Percentiles rank a stretch among this genome's conserved stretches.
phyloP scores from a whole-genome alignment of 1,140 invertebrate species.

The Homarus americanus region DNA sequence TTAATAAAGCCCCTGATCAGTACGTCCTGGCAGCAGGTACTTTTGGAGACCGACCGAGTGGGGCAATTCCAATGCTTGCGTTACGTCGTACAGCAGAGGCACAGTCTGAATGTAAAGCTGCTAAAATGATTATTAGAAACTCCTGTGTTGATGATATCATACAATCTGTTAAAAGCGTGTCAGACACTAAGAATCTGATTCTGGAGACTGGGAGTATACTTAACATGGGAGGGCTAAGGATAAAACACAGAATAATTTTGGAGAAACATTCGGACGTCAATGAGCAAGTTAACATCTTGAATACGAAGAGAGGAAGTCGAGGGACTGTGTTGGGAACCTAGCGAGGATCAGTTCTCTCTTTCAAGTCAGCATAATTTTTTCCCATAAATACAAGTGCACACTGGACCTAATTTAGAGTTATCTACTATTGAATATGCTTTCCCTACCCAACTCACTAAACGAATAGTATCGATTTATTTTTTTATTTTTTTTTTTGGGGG shows the following conservation, averaged over 20 bases:
- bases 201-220: not conserved
- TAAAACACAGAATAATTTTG: not conserved
- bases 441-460: not conserved
- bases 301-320: conserved; percentile 13
- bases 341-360: conserved; percentile 10
- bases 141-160: conserved; percentile 22
- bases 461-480: too few relatives aligned
- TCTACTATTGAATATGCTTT: not conserved
- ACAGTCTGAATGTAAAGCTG: not conserved
- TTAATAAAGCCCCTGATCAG: too few relatives aligned
- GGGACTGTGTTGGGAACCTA: conserved; percentile 27
- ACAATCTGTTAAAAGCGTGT: not conserved
- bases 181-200: not conserved
- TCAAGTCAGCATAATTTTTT: not conserved
- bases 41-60: conserved; percentile 19
- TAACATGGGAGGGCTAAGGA: conserved; percentile 21
- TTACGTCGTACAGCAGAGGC: not conserved
- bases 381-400: not conserved
- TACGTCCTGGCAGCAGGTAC: too few relatives aligned
- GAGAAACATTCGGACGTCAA: not conserved
- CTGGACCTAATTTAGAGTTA: not conserved
- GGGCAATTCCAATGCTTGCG: conserved; percentile 11
- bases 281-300: too few relatives aligned
- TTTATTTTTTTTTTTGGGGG: too few relatives aligned
- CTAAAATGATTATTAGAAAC: conserved; percentile 6